A percentile compares a stretch with the other conserved stretches of the same genome.
Evolutionary conservation across 2,888 invertebrate genomes (phyloP).

Genomic region (Rhaphigaster nebulosa): DNA sequence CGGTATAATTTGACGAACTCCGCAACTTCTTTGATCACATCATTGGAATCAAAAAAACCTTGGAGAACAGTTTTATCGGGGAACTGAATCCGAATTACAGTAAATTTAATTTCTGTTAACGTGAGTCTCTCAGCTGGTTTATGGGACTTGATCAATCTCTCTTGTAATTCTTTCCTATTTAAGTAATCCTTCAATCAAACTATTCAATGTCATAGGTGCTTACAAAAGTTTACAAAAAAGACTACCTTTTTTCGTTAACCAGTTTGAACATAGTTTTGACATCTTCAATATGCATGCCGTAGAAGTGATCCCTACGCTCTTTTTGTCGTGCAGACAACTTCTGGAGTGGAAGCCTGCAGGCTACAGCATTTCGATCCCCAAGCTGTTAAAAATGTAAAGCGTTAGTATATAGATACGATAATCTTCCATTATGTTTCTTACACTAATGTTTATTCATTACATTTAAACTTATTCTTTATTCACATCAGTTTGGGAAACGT

Average conservation of each 20-base stretch:
- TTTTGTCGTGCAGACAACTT: constrained; percentile 70
- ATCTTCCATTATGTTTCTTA: neutral
- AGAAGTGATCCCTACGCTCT: constrained; percentile 86
- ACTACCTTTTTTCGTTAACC: constrained; percentile 74
- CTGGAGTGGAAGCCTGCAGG: constrained; percentile 56
- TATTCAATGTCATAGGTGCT: neutral
- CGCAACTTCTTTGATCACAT: constrained; percentile 79
- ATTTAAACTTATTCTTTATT: too few species aligned
- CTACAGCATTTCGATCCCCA: constrained; percentile 53
- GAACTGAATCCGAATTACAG: constrained; percentile 87
- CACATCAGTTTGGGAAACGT: too few species aligned
- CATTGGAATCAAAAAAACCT: constrained; percentile 84
- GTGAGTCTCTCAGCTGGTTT: constrained; percentile 75
- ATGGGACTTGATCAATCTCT: constrained; percentile 68
- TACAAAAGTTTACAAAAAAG: neutral
- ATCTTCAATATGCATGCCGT: constrained; percentile 87
- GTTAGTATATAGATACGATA: neutral
- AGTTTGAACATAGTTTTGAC: constrained; percentile 82
- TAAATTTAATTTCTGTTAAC: constrained; percentile 73
- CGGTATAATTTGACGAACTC: constrained; percentile 75
- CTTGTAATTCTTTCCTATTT: constrained; percentile 39
- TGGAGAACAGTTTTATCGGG: constrained; percentile 89
- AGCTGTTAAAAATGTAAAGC: neutral
- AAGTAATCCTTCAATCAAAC: neutral
- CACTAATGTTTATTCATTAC: neutral